These are phyloP conservation scores for Phaethon lepturus DNA, from an alignment of 2,113 vertebrate genomes.

Conservation along the genomic window DNA sequence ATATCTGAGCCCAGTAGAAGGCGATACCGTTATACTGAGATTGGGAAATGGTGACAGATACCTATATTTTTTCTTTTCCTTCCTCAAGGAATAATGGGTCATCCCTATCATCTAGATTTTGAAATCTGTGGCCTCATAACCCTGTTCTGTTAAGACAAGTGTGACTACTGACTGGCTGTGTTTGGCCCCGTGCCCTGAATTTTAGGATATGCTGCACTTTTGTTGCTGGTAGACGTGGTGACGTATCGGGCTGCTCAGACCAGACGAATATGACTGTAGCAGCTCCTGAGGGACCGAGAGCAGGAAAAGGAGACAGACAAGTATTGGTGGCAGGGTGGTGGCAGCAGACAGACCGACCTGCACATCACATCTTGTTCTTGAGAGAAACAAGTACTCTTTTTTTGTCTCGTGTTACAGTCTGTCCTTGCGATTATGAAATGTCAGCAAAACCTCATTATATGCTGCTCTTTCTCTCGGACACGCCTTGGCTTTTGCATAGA, in stretches of 20 bases:
- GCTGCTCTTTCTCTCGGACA: background rate
- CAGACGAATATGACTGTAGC: constrained; percentile 41
- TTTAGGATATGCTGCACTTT: constrained; percentile 49
- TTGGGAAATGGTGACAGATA: background rate
- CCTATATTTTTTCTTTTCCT: background rate
- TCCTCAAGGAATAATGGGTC: background rate
- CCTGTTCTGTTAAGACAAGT: background rate
- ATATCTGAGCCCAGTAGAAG: background rate
- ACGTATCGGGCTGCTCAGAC: constrained; percentile 40
- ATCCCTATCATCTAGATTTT: background rate
- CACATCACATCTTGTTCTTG: background rate
- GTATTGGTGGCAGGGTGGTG: constrained; percentile 22
- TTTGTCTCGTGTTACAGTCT: background rate
- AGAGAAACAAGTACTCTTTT: background rate
- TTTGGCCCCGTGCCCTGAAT: constrained; percentile 65
- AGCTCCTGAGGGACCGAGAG: constrained; percentile 42
- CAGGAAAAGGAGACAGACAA: constrained; percentile 11
- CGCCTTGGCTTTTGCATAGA: background rate
- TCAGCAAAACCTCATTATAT: background rate
- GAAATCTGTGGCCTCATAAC: constrained; percentile 2
- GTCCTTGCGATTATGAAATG: background rate
- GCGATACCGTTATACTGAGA: background rate
- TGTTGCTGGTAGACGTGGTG: constrained; percentile 55
- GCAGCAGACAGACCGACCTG: constrained; percentile 55
- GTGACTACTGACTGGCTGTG: background rate